Evolutionary conservation across 2,113 vertebrate species (phyloP).

Genomic region (Philantomba maxwellii): DNA sequence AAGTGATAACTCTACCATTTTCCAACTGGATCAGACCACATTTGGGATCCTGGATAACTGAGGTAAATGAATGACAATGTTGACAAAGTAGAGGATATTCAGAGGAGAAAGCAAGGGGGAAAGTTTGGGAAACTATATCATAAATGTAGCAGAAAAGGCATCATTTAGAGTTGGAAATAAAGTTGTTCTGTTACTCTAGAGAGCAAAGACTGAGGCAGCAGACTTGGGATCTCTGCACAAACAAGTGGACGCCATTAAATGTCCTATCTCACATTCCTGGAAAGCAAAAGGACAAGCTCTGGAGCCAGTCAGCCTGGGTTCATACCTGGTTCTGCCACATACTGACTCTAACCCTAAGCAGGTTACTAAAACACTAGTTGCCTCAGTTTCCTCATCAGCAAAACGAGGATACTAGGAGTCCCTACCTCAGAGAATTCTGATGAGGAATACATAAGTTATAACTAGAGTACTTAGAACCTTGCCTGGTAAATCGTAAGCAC

Average conservation of each 20-base stretch:
- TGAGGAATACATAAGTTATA: not conserved
- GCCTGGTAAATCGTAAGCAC: not conserved
- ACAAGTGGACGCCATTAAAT: not conserved
- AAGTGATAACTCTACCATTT: not conserved
- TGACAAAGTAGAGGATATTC: not conserved
- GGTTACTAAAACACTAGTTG: not conserved
- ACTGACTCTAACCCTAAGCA: not conserved
- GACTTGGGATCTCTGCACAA: not conserved
- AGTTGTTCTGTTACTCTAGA: not conserved
- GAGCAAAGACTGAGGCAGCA: not conserved
- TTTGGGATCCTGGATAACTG: not conserved
- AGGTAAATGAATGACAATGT: not conserved
- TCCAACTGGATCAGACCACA: not conserved
- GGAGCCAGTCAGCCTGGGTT: not conserved
- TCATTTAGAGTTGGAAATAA: not conserved
- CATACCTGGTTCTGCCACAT: not conserved
- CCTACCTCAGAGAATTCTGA: not conserved
- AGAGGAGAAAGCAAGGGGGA: not conserved
- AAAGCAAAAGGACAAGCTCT: not conserved
- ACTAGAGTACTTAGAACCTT: not conserved
- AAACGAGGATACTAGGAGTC: not conserved
- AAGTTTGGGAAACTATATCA: not conserved
- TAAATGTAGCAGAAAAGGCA: not conserved
- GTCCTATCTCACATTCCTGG: not conserved
- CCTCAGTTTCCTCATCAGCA: not conserved